Percentiles rank a stretch among this genome's conserved stretches.
These are phyloP conservation scores for Drosophila kurseongensis DNA, from an alignment of 1,140 invertebrate genomes.

Conservation along the genomic window DNA sequence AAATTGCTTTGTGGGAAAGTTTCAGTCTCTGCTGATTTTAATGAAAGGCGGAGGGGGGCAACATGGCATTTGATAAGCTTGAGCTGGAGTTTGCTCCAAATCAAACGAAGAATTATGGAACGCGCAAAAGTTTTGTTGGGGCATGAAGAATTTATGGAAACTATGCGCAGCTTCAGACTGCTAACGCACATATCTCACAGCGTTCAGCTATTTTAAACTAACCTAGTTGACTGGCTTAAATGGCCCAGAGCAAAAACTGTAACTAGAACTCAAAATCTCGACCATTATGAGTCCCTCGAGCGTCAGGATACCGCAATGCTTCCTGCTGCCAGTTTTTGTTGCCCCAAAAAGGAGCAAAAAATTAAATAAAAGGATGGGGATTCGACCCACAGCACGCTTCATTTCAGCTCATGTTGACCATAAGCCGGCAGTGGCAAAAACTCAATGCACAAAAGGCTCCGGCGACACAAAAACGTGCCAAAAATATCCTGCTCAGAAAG, in stretches of 20 bases:
- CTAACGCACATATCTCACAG: neutral
- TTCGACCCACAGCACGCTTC: constrained; percentile 55
- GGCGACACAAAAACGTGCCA: constrained; percentile 49
- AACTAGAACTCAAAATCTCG: constrained; percentile 59
- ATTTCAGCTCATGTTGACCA: constrained; percentile 52
- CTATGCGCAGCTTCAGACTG: neutral
- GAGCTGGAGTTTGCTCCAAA: constrained; percentile 16
- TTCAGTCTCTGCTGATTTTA: constrained; percentile 45
- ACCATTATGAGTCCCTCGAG: constrained; percentile 67
- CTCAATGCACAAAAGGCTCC: constrained; percentile 63
- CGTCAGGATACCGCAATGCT: constrained; percentile 53
- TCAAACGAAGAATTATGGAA: constrained; percentile 42
- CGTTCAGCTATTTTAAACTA: constrained; percentile 8
- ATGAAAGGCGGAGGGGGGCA: constrained; percentile 31
- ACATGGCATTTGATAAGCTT: constrained; percentile 40
- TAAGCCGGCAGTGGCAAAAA: constrained; percentile 53
- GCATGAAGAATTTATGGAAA: constrained; percentile 31
- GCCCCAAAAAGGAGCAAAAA: constrained; percentile 1
- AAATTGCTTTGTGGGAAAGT: constrained; percentile 40
- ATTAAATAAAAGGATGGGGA: neutral
- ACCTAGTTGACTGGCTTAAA: constrained; percentile 9
- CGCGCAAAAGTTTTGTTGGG: constrained; percentile 15
- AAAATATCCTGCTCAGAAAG: constrained; percentile 68
- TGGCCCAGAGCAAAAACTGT: constrained; percentile 14
- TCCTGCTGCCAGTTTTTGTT: constrained; percentile 44